Evolutionary conservation across 1,140 invertebrate genomes (phyloP), one percentile per base, ranked within the genome.

Genomic region (Liolophura sinensis): DNA sequence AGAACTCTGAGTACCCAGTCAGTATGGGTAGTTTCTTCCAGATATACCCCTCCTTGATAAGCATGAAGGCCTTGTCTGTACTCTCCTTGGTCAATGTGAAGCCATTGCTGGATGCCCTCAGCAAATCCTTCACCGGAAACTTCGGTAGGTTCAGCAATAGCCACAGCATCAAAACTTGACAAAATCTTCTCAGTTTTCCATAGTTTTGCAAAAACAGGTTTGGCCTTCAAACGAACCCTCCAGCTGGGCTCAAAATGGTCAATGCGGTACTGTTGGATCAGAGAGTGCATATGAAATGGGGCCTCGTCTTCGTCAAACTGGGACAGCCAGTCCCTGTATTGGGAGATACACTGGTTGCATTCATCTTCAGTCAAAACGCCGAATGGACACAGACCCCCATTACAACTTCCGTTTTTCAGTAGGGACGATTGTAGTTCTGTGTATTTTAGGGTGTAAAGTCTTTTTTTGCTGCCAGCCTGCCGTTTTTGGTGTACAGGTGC

Each of bases 81-180:
- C 0, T 62, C 60, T 15, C 59, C 48, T 61, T 79, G 77, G 58
- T 79, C 77, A 16, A 77, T n/a, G 60, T 79, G 77, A 6, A 77
- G 58, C 77, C 75, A 79, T 25, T 71, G 51, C n/a, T n/a, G 52
- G 16, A 6, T 31, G 7, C 0, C 60, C 60, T 6, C 46, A 25
- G 66, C 47, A 59, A 74, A 78, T 24, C 12, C 20, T 49, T 60
- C 54, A 15, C 65, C 67, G 9, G 64, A 64, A 16, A 70, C 63
- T 60, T 79, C 78, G 20, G 78, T 74, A 14, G 78, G 78, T 14
- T 76, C 69, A 11, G 74, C 78, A 20, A 79, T 76, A 48, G 74
- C 74, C 5, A 79, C 64, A 14, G 73, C 71, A 46, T 79, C 78
- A 47, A 74, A 62, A 60, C 76, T 78, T 7, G 71, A 69, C 22